Conservation (phyloP, 2,113 vertebrate species). For the Oophaga pumilio region DNA sequence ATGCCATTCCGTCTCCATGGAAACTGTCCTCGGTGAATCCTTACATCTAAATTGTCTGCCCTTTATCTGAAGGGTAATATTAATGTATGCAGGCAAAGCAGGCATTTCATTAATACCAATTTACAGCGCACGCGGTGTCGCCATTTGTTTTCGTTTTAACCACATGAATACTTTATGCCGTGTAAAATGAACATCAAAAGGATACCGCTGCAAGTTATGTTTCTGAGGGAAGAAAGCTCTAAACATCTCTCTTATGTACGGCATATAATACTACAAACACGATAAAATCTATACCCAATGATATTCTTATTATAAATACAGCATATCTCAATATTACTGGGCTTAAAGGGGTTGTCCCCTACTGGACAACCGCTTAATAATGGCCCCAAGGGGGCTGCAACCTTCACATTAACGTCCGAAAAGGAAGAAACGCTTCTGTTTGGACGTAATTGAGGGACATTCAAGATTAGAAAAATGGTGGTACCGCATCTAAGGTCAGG, state of each 20-base stretch:
- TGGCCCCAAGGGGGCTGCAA: too few species aligned
- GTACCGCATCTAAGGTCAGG: too few species aligned
- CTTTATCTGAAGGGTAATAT: slow-evolving; percentile 47
- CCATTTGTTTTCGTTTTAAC: slow-evolving; percentile 26
- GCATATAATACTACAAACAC: too few species aligned
- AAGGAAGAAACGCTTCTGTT: too few species aligned
- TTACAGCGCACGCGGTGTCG: slow-evolving; percentile 20
- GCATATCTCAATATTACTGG: too few species aligned
- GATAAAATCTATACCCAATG: too few species aligned
- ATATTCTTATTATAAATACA: not conserved
- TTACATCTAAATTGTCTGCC: slow-evolving; percentile 39
- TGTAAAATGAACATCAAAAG: slow-evolving; percentile 34
- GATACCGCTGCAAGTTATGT: not conserved
- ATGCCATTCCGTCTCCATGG: slow-evolving; percentile 46
- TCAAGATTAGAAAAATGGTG: too few species aligned
- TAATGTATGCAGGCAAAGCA: slow-evolving; percentile 50
- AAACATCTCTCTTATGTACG: not conserved
- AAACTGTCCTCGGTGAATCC: slow-evolving; percentile 20
- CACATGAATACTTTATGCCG: slow-evolving; percentile 36
- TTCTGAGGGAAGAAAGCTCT: too few species aligned
- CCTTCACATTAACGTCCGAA: too few species aligned
- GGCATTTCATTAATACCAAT: slow-evolving; percentile 53
- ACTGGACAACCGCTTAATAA: too few species aligned
- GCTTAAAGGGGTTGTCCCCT: too few species aligned
- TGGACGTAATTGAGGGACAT: too few species aligned